Percentiles rank a stretch among this genome's conserved stretches.
These are phyloP conservation scores for Uria aalge DNA, from an alignment of 2,113 vertebrate species.

Conservation along the genomic window DNA sequence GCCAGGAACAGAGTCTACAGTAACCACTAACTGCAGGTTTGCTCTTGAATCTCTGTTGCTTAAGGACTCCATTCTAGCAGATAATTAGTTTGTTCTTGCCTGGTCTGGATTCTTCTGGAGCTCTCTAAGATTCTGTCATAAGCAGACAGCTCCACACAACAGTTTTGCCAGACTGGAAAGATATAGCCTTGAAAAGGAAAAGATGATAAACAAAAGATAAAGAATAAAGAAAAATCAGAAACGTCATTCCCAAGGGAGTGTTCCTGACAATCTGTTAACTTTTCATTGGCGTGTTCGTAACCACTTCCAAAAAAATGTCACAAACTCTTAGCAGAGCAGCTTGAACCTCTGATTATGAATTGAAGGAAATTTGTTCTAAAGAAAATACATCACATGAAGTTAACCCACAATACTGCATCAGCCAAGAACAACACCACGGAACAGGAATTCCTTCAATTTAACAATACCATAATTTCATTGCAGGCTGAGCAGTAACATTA, in stretches of 20 bases:
- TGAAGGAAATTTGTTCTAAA: constrained; percentile 79
- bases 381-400: constrained; percentile 77
- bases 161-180: neutral
- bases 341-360: constrained; percentile 74
- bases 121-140: neutral
- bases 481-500: constrained; percentile 45
- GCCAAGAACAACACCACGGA: constrained; percentile 69
- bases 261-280: constrained; percentile 39
- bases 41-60: neutral
- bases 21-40: neutral
- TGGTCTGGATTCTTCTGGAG: neutral
- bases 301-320: constrained; percentile 55
- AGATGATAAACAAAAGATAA: constrained; percentile 21
- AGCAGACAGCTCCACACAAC: neutral
- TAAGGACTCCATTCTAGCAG: neutral
- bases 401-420: constrained; percentile 63
- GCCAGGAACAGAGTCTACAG: neutral
- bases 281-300: constrained; percentile 1
- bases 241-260: constrained; percentile 26
- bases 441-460: constrained; percentile 75
- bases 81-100: neutral
- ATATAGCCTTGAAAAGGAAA: neutral
- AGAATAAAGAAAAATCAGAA: constrained; percentile 48
- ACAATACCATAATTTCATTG: constrained; percentile 65
- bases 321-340: constrained; percentile 55